Conservation (phyloP, 2,113 vertebrate species). For the Cochlearius cochlearius region DNA sequence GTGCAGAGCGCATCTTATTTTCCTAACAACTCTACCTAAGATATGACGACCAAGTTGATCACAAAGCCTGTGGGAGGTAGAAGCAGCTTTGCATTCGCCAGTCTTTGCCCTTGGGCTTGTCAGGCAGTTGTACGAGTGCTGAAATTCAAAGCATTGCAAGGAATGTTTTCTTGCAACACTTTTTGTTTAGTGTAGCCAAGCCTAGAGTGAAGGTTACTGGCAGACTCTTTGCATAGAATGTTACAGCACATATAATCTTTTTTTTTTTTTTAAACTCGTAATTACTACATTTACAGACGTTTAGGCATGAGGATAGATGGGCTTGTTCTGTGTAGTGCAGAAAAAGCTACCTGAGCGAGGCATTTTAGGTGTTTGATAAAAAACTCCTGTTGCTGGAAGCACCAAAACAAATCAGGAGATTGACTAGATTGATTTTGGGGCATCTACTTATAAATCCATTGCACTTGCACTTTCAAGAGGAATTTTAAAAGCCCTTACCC, state of each 20-base stretch:
- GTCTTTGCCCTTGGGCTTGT: not conserved
- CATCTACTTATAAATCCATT: not conserved
- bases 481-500: not conserved
- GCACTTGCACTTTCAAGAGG: not conserved
- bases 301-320: not conserved
- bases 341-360: not conserved
- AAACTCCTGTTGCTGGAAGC: not conserved
- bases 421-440: not conserved
- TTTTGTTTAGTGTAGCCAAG: not conserved
- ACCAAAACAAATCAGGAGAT: not conserved
- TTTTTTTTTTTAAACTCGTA: accelerated
- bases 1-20: not conserved
- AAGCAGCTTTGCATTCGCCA: not conserved
- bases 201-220: not conserved
- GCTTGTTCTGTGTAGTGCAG: not conserved
- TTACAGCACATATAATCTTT: not conserved
- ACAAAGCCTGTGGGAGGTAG: not conserved
- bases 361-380: not conserved
- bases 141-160: not conserved
- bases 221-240: not conserved
- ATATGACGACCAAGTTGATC: not conserved
- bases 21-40: not conserved
- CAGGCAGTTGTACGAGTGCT: not conserved
- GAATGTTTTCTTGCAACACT: constrained; percentile 36
- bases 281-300: not conserved